phyloP scores from a whole-genome alignment of 1,140 invertebrate genomes.

The Drosophila oshimai region DNA sequence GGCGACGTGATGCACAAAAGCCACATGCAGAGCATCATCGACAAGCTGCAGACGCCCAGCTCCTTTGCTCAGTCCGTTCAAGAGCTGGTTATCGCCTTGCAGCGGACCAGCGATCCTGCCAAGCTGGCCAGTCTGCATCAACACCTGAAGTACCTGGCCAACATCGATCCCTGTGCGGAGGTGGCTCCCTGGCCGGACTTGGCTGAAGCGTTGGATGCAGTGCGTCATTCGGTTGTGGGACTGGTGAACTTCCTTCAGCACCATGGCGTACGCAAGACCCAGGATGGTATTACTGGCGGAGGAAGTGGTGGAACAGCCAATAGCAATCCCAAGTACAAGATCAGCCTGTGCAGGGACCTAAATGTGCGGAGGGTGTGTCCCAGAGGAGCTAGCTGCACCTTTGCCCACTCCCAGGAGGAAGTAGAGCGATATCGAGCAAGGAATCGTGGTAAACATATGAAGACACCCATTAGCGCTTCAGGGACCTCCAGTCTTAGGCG shows the following conservation, averaged over 20 bases:
- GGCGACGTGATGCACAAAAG: constrained; percentile 97
- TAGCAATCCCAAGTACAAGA: constrained; percentile 93
- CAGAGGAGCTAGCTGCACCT: constrained; percentile 93
- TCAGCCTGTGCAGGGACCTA: constrained; percentile 94
- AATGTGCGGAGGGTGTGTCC: constrained; percentile 91
- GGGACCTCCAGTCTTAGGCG: constrained; percentile 3
- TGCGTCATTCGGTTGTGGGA: constrained; percentile 91
- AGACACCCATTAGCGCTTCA: constrained; percentile 33
- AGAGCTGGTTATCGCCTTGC: constrained; percentile 95
- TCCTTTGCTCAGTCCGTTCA: constrained; percentile 95
- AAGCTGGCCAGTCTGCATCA: constrained; percentile 90
- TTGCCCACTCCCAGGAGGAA: constrained; percentile 96
- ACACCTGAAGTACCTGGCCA: constrained; percentile 93
- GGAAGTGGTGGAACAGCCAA: constrained; percentile 82
- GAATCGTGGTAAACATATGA: constrained; percentile 66
- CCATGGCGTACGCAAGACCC: constrained; percentile 87
- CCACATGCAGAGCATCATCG: constrained; percentile 99
- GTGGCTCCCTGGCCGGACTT: constrained; percentile 87
- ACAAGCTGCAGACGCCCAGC: constrained; percentile 95
- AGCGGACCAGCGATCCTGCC: constrained; percentile 94
- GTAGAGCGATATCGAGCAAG: constrained; percentile 88
- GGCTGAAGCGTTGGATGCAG: constrained; percentile 90
- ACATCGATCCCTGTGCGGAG: constrained; percentile 90
- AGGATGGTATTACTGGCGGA: constrained; percentile 85
- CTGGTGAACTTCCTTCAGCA: constrained; percentile 93